These are phyloP conservation scores for Hetaerina titia DNA, from an alignment of 2,888 invertebrate species.

Conservation along the genomic window DNA sequence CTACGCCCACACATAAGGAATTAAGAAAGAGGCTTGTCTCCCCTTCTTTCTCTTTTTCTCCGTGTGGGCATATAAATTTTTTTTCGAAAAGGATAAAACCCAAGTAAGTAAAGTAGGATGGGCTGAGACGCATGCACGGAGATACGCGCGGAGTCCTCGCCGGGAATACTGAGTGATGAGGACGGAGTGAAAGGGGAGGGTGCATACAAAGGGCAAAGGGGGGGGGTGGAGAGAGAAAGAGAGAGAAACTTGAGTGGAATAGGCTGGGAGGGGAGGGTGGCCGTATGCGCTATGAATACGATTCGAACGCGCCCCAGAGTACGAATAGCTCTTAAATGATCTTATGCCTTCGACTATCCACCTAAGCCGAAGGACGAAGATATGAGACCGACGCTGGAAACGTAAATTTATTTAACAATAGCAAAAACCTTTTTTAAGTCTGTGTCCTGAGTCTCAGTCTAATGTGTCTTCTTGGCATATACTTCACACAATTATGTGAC, in stretches of 20 bases:
- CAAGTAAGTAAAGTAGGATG: conserved; percentile 22
- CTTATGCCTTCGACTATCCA: background rate
- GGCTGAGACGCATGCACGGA: background rate
- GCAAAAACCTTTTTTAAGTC: too few species aligned
- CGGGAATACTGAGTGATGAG: conserved; percentile 58
- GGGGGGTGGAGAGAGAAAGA: background rate
- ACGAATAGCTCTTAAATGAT: conserved; percentile 12
- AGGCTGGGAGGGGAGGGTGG: background rate
- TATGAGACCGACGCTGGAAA: background rate
- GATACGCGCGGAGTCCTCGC: background rate
- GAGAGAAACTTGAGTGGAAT: background rate
- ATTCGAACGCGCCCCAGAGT: background rate
- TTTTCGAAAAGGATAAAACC: conserved; percentile 44
- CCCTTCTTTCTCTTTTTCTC: background rate
- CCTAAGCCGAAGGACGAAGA: background rate
- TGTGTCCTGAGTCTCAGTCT: too few species aligned
- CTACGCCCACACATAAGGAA: background rate
- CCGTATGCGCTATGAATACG: conserved; percentile 51
- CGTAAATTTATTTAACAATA: too few species aligned
- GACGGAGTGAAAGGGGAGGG: background rate
- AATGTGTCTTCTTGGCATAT: too few species aligned
- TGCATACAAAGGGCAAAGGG: background rate
- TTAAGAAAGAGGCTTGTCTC: conserved; percentile 25
- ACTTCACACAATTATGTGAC: too few species aligned
- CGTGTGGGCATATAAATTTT: background rate